These are phyloP conservation scores for Drosophila nannoptera DNA, from an alignment of 1,140 invertebrate species.

Conservation along the genomic window DNA sequence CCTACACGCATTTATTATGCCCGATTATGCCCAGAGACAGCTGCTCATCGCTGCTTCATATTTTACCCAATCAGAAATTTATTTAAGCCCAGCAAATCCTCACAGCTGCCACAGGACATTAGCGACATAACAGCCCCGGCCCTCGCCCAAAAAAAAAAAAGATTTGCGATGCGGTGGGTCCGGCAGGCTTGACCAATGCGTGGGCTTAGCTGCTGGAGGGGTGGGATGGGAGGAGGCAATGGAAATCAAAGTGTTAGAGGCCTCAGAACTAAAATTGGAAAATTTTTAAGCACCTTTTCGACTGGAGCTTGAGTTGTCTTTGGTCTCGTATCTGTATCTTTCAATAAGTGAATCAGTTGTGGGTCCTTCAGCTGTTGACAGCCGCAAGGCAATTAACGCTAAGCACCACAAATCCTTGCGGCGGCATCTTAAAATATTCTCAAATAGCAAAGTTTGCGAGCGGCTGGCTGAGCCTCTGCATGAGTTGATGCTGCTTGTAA, in stretches of 20 bases:
- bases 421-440: conserved; percentile 63
- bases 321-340: conserved; percentile 1
- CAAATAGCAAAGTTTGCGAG: conserved; percentile 56
- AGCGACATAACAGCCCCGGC: background rate
- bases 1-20: conserved; percentile 36
- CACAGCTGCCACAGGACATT: conserved; percentile 33
- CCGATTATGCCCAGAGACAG: conserved; percentile 40
- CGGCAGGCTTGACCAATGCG: background rate
- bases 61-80: conserved; percentile 42
- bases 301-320: too few species aligned
- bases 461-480: conserved; percentile 39
- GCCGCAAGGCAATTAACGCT: conserved; percentile 75
- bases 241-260: too few species aligned
- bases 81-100: conserved; percentile 39
- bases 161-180: background rate
- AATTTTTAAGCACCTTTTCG: too few species aligned
- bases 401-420: conserved; percentile 71
- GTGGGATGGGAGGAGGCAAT: too few species aligned
- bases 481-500: conserved; percentile 52
- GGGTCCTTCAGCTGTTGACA: conserved; percentile 48
- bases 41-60: conserved; percentile 38
- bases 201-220: background rate
- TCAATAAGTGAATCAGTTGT: background rate
- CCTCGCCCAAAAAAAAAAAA: background rate
- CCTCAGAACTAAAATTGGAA: too few species aligned